Conservation (phyloP, 37 sponge, comb jelly and placozoan genomes). For the Lycopodina hypogea region DNA sequence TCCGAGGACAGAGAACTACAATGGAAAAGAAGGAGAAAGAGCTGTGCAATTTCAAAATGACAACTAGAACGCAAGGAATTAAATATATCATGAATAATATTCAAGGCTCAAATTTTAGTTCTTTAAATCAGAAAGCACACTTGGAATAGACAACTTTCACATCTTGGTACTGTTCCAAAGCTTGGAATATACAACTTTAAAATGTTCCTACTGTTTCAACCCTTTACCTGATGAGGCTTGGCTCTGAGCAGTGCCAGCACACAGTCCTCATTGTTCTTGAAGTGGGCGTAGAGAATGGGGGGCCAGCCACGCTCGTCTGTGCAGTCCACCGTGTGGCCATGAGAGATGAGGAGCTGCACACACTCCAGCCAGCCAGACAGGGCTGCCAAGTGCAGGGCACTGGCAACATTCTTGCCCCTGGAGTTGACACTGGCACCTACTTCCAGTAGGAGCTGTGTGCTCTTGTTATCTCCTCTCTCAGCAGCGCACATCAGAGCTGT, state of each 20-base stretch:
- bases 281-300: conserved; percentile 67
- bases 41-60: too few relatives aligned
- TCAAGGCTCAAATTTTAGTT: too few relatives aligned
- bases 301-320: conserved; percentile 54
- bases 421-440: conserved; percentile 33
- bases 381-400: conserved; percentile 57
- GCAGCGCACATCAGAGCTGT: conserved; percentile 51
- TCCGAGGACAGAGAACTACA: conserved; percentile 5
- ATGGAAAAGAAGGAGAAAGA: too few relatives aligned
- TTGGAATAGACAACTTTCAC: too few relatives aligned
- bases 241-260: conserved; percentile 53
- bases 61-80: too few relatives aligned
- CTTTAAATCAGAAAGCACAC: too few relatives aligned
- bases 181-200: background rate
- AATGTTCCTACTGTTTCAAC: background rate
- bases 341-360: conserved; percentile 33
- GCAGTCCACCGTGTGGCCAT: conserved; percentile 60
- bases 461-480: conserved; percentile 14
- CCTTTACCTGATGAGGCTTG: conserved; percentile 46
- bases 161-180: too few relatives aligned
- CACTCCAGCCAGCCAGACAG: conserved; percentile 39
- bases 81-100: too few relatives aligned
- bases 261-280: conserved; percentile 37
- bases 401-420: conserved; percentile 13
- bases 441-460: conserved; percentile 21